Conservation (phyloP, 2,797 vertebrate species). For the Tragelaphus eurycerus region DNA sequence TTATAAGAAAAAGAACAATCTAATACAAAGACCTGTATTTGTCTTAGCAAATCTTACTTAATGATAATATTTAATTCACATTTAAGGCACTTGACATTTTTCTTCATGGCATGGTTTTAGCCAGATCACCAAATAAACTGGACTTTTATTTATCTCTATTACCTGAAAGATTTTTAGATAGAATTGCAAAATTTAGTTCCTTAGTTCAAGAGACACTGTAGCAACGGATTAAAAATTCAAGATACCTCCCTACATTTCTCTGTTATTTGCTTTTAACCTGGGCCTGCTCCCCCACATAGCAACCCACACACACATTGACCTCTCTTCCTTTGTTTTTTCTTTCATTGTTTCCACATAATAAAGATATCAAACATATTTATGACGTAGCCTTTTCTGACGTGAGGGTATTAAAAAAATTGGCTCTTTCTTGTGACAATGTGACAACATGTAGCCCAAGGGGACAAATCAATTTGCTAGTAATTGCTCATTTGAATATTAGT, state of each 20-base stretch:
- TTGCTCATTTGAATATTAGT: slow-evolving; percentile 64
- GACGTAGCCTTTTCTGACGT: not conserved
- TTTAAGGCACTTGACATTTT: not conserved
- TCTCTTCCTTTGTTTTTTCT: not conserved
- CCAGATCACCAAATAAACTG: not conserved
- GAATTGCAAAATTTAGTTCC: not conserved
- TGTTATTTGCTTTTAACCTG: not conserved
- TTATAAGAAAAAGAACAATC: not conserved
- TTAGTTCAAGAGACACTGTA: slow-evolving; percentile 8
- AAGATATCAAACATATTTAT: slow-evolving; percentile 5
- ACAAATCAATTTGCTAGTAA: slow-evolving; percentile 49
- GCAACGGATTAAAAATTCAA: not conserved
- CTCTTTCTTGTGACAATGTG: slow-evolving; percentile 15
- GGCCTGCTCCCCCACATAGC: fast-evolving
- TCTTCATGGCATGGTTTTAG: not conserved
- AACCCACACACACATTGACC: not conserved
- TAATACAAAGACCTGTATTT: not conserved
- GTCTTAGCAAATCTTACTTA: not conserved
- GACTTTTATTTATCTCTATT: not conserved
- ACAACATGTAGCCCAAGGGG: slow-evolving; percentile 26
- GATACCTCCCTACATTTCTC: not conserved
- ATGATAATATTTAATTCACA: not conserved
- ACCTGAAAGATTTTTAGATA: not conserved
- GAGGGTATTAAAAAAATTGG: slow-evolving; percentile 27
- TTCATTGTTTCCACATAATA: not conserved